Base-by-base conservation (phyloP, 2,888 invertebrate species). In the Chaetoderma sp. region DNA sequence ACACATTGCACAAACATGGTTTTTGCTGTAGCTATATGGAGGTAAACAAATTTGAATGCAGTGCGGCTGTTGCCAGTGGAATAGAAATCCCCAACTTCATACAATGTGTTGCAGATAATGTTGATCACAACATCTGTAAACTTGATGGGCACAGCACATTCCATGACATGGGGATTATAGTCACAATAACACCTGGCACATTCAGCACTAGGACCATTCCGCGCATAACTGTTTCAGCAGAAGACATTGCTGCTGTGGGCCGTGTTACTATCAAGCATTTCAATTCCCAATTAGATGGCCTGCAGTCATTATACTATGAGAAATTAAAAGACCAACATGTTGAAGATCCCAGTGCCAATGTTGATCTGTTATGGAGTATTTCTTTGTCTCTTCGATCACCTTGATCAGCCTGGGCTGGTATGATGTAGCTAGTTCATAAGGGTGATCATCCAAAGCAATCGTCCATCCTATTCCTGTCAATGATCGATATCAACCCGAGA, bases 101-200 rank as follows among this genome's bases (percentile, higher is more conserved):
- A 18, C 72, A 73, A 57, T 74, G 60, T 62, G 69, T 65, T 18
- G 76, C 77, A n/a, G 75, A 78, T 56, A 78, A 75, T 69, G 71
- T 78, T 33, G 73, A 78, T 55, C 76, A 77, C 68, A 75, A 76
- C 55, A 65, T 66, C 28, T 39, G 61, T 36, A 76, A 73, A 25
- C 23, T 77, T 16, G 74, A 78, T 66, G 74, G 75, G 2, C 50
- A 67, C 23, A 61, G 63, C 30, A 74, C 77, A 18, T 76, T 76
- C 54, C 77, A 72, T 64, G 75, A 72, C 1, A 75, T 76, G 70
- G 73, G n/a, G 4, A 73, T 77, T 18, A 75, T 78, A 21, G 74
- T 72, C 13, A 44, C 61, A 10, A 54, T 69, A 8, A 73, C 74
- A 33, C 77, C 76, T 28, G 65, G 65, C 21, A 23, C 30, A 1